These are phyloP conservation scores for Fregetta grallaria DNA, from an alignment of 2,113 vertebrate genomes.

Conservation along the genomic window DNA sequence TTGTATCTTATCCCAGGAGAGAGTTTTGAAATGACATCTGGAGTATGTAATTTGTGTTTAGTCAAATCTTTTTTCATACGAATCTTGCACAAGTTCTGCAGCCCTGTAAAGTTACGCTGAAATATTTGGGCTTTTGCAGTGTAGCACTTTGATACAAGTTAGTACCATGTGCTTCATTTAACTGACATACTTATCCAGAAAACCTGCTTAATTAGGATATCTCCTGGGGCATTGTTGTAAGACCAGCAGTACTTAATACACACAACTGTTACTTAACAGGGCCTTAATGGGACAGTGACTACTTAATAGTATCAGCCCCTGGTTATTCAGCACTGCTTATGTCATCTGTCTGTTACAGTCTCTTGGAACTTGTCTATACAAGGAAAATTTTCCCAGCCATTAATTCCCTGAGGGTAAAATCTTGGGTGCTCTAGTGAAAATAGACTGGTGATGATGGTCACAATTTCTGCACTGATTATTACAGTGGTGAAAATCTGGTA, in stretches of 20 bases:
- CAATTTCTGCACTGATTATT: neutral
- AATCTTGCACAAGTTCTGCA: neutral
- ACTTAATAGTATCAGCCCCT: neutral
- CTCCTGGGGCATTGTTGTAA: neutral
- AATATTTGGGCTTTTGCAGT: neutral
- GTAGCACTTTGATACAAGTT: neutral
- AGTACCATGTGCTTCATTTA: neutral
- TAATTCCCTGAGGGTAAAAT: neutral
- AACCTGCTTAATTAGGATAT: neutral
- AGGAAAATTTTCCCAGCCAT: neutral
- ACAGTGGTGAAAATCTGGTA: neutral
- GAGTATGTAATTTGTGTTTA: neutral
- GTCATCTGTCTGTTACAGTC: neutral
- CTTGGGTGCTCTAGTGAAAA: neutral
- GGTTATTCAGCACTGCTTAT: neutral
- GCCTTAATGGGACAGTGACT: neutral
- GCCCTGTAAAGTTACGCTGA: neutral
- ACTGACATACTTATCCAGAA: neutral
- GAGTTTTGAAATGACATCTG: neutral
- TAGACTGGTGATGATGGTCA: neutral
- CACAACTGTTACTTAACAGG: neutral
- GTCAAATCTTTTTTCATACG: neutral
- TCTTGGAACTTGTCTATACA: neutral
- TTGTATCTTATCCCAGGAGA: neutral
- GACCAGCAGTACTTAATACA: neutral